Evolutionary conservation across 2,888 invertebrate genomes (phyloP), one percentile per base, ranked within the genome.

Genomic region (Thereva nobilitata): DNA sequence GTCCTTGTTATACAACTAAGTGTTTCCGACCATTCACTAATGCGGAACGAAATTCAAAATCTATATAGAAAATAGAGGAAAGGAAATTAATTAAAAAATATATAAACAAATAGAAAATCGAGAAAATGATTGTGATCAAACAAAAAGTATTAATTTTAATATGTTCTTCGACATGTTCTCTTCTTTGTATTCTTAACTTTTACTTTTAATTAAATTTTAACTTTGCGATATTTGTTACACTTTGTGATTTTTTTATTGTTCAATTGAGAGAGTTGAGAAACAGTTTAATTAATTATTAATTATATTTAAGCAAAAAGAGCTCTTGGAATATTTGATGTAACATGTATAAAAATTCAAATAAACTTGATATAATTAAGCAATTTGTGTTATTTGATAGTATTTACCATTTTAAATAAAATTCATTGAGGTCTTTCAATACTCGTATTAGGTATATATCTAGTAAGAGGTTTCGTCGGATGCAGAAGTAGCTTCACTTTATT

Each of bases 131-230:
- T 64, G 64, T 64, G 64, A 64, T 64, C 54, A 45, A 54, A 53
- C 45, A 64, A 64, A 64, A 64, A 64, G 64, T 64, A 64, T 64
- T 64, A 64, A 53, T 53, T 64, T 64, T 64, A 54, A 42, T 54
- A 64, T 64, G 64, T 54, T 64, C 45, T 64, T 61, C 50, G 61
- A 61, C 61, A 61, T 40, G 40, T 61, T 61, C 61, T 61, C 61
- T 61, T 61, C 61, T 61, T 61, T 61, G 50, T 61, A 50, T 50
- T 50, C 23, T 23, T 23, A 23, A 23, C 23, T 23, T n/a, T 23
- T 23, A 9, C 23, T 64, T 64, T 64, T 52, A 53, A 64, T 37
- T 34, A 53, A 64, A 42, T 41, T 64, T 64, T 53, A 44, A 50
- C 37, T 38, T 53, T 64, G 64, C 50, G 53, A 64, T 44, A 50